These are phyloP conservation scores for Diadophis punctatus DNA, from an alignment of 2,113 vertebrate genomes.

Conservation along the genomic window DNA sequence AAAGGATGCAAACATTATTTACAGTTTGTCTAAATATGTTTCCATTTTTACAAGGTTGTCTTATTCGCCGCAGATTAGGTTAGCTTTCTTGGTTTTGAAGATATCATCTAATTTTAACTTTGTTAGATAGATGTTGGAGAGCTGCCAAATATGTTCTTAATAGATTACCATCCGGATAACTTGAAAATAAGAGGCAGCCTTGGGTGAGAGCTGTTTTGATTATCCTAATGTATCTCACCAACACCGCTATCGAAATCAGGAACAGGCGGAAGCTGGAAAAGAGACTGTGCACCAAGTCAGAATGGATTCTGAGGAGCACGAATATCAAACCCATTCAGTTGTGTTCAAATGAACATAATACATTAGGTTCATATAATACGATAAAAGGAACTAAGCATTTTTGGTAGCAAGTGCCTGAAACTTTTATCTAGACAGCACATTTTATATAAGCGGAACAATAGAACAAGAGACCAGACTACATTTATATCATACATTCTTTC, in stretches of 20 bases:
- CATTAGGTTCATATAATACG: background rate
- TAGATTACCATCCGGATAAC: background rate
- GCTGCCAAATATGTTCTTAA: background rate
- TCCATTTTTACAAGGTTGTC: background rate
- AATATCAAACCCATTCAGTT: background rate
- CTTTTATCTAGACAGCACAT: background rate
- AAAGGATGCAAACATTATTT: conserved; percentile 46
- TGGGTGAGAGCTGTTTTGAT: background rate
- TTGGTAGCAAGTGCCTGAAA: background rate
- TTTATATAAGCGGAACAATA: background rate
- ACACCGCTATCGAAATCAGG: background rate
- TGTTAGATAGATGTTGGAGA: background rate
- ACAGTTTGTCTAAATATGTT: background rate
- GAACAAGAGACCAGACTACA: background rate
- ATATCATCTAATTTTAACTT: background rate
- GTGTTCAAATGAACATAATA: background rate
- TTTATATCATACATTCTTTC: background rate
- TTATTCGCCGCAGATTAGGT: background rate
- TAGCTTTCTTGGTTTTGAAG: background rate
- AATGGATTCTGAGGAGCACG: background rate
- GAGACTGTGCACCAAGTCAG: background rate
- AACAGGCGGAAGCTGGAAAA: background rate
- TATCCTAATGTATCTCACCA: background rate
- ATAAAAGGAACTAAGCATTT: background rate
- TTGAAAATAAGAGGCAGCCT: background rate